Percentiles rank a stretch among this genome's conserved stretches.
Conservation (phyloP, 2,113 vertebrate species). For the Scatophagus argus region DNA sequence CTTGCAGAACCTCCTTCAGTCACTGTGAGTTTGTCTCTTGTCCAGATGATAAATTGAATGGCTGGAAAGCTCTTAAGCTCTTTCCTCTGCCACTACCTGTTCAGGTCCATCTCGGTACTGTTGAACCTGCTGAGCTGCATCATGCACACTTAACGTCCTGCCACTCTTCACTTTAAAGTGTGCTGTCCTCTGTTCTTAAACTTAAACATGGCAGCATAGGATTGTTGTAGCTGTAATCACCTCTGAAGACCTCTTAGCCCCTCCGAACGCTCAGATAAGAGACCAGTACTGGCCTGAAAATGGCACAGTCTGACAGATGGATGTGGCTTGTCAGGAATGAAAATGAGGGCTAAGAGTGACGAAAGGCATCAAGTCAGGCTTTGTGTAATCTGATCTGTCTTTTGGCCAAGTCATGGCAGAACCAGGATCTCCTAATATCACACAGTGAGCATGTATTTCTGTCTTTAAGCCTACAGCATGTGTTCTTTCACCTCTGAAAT, state of each 20-base stretch:
- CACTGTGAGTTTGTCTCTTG: slow-evolving; percentile 52
- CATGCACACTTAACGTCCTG: neutral
- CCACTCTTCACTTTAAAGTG: slow-evolving; percentile 4
- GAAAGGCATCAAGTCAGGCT: neutral
- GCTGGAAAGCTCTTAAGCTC: slow-evolving; percentile 26
- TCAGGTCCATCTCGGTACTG: slow-evolving; percentile 11
- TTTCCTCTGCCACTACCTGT: slow-evolving; percentile 12
- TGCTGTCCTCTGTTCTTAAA: slow-evolving; percentile 16
- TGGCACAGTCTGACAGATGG: neutral
- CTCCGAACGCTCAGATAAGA: neutral
- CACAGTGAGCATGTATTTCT: too few species aligned
- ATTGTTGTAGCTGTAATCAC: neutral
- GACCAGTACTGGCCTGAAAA: neutral
- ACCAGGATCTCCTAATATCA: too few species aligned
- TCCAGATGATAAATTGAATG: slow-evolving; percentile 48
- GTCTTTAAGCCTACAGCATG: neutral
- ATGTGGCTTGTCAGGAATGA: neutral
- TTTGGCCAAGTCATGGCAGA: too few species aligned
- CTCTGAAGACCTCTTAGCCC: neutral
- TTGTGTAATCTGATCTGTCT: neutral
- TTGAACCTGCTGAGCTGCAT: slow-evolving; percentile 27
- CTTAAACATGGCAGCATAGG: neutral
- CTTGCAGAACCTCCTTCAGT: slow-evolving; percentile 49
- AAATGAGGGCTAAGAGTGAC: neutral
- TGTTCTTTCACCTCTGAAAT: neutral